phyloP scores from a whole-genome alignment of 1,140 invertebrate genomes.

The Philopotamus ludificatus region DNA sequence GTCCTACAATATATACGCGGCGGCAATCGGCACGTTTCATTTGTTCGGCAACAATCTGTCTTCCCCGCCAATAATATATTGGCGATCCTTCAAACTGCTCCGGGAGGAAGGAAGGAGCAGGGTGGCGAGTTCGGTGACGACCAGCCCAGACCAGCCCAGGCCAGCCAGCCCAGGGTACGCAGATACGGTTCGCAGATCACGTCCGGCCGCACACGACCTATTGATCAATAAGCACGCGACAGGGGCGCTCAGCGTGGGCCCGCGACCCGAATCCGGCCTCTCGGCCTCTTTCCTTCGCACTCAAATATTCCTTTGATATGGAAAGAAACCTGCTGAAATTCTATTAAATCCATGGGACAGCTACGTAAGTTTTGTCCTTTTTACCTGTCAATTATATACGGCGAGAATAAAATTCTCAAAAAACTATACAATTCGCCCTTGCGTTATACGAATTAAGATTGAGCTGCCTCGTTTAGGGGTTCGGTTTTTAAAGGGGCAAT shows the following conservation, averaged over 20 bases:
- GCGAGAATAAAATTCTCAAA: too few species aligned
- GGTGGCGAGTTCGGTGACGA: background rate
- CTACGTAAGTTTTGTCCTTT: background rate
- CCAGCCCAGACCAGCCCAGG: background rate
- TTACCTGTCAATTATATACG: too few species aligned
- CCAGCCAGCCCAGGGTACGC: background rate
- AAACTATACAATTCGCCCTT: too few species aligned
- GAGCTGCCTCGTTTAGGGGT: too few species aligned
- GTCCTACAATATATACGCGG: too few species aligned
- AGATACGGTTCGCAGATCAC: constrained; percentile 25
- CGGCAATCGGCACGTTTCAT: constrained; percentile 23
- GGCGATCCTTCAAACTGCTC: constrained; percentile 1
- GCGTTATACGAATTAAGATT: too few species aligned
- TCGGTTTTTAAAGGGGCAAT: too few species aligned
- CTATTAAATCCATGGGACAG: background rate
- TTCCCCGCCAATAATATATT: constrained; percentile 9
- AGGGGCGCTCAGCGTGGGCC: constrained; percentile 3
- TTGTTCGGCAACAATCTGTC: constrained; percentile 21
- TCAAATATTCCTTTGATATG: background rate
- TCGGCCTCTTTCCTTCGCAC: background rate
- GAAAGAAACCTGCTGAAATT: background rate
- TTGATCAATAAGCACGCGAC: constrained; percentile 9
- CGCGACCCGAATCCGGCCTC: background rate
- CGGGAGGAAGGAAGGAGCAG: background rate
- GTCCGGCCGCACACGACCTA: constrained; percentile 3